A percentile compares a stretch with the other conserved stretches of the same genome.
Evolutionary conservation across 2,888 invertebrate genomes (phyloP).

Genomic region (Lampropteryx suffumata): DNA sequence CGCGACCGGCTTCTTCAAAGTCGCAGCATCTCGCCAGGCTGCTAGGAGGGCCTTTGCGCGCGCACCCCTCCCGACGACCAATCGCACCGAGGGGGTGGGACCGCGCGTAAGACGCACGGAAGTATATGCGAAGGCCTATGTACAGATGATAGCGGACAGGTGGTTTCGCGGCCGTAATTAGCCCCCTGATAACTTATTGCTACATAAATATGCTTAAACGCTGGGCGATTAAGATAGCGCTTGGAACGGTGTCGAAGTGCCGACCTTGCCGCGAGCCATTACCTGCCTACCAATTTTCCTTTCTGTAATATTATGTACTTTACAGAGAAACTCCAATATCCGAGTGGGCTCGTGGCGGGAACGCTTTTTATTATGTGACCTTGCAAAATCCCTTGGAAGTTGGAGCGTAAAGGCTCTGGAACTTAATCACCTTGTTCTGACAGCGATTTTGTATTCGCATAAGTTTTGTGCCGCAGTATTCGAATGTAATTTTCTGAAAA

Average conservation of each 20-base stretch:
- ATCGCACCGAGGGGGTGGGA: constrained; percentile 73
- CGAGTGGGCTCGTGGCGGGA: constrained; percentile 34
- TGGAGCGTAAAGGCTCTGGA: constrained; percentile 26
- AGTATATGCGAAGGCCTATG: constrained; percentile 83
- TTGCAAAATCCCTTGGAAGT: constrained; percentile 33
- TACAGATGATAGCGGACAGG: constrained; percentile 82
- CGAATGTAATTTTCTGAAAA: too few relatives aligned
- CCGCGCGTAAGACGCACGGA: constrained; percentile 80
- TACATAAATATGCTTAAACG: constrained; percentile 76
- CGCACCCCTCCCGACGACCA: constrained; percentile 67
- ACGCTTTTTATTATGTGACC: constrained; percentile 40
- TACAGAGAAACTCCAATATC: constrained; percentile 51
- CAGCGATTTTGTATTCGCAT: constrained; percentile 9
- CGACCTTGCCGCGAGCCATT: constrained; percentile 48
- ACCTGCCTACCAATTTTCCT: constrained; percentile 52
- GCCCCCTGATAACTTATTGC: constrained; percentile 79
- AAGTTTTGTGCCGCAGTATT: too few relatives aligned
- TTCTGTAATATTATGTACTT: constrained; percentile 51
- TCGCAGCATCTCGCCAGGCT: constrained; percentile 63
- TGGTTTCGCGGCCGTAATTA: constrained; percentile 81
- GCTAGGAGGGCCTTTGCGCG: constrained; percentile 79
- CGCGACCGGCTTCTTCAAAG: constrained; percentile 72
- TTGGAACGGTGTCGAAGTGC: constrained; percentile 53
- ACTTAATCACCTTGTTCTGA: constrained; percentile 16
- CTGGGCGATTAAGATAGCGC: constrained; percentile 73